A percentile compares a stretch with the other conserved stretches of the same genome.
These are phyloP conservation scores for Thysanoteuthis rhombus DNA, from an alignment of 2,888 invertebrate species.

Conservation along the genomic window DNA sequence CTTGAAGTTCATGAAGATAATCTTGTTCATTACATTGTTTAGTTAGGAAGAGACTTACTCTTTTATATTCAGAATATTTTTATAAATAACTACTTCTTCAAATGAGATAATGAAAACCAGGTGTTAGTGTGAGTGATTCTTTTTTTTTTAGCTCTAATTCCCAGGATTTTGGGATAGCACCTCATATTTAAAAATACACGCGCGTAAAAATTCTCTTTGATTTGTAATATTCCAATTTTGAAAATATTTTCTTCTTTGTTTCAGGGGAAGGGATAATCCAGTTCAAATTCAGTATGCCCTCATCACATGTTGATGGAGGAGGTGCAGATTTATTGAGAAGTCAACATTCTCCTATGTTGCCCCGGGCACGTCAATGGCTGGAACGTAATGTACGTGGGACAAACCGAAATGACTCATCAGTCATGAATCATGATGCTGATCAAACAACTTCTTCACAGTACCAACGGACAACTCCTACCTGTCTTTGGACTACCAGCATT, in stretches of 20 bases:
- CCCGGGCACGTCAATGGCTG: background rate
- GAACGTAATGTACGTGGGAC: constrained; percentile 23
- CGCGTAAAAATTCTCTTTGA: background rate
- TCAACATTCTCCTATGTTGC: constrained; percentile 24
- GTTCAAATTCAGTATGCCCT: constrained; percentile 26
- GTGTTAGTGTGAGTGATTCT: background rate
- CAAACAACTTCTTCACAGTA: background rate
- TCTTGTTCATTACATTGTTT: too few species aligned
- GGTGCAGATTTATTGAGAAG: background rate
- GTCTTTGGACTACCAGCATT: constrained; percentile 25
- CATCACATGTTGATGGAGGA: constrained; percentile 29
- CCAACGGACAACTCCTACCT: background rate
- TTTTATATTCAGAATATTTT: too few species aligned
- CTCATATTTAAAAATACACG: too few species aligned
- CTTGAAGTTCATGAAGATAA: too few species aligned
- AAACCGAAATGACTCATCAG: background rate
- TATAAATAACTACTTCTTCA: too few species aligned
- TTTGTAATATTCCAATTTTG: background rate
- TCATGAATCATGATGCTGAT: background rate
- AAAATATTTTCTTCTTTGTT: background rate
- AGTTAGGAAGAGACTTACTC: too few species aligned
- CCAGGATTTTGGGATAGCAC: background rate
- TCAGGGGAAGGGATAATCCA: constrained; percentile 31
- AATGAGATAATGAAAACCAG: too few species aligned
- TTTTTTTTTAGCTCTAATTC: background rate